phyloP scores from a whole-genome alignment of 1,140 invertebrate species.

The Cyphomyrmex costatus region DNA sequence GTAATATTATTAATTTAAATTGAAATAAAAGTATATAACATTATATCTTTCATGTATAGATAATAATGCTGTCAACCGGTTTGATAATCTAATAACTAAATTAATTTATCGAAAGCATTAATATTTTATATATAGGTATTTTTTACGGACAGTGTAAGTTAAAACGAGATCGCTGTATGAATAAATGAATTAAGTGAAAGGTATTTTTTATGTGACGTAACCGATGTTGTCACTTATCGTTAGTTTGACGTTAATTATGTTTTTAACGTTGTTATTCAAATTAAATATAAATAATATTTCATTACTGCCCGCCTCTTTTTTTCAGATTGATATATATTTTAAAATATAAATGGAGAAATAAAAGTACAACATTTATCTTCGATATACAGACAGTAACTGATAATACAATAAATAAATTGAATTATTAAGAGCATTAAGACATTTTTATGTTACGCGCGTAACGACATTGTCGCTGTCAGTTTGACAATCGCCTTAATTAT shows the following conservation, averaged over 20 bases:
- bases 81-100: no score
- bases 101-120: no score
- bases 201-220: no score
- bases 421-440: not conserved
- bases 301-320: not conserved
- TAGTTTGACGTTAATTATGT: no score
- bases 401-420: not conserved
- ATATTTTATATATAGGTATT: no score
- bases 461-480: not conserved
- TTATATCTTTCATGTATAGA: no score
- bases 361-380: not conserved
- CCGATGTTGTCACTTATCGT: no score
- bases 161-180: no score
- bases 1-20: not conserved
- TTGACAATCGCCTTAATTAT: constrained; percentile 60
- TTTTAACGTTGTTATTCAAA: not conserved
- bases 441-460: not conserved
- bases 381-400: not conserved
- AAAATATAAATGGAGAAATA: not conserved
- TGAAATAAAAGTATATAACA: not conserved
- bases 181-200: no score
- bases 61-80: no score
- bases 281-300: not conserved
- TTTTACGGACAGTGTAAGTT: no score
- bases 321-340: not conserved